phyloP scores from a whole-genome alignment of 2,797 vertebrate species.

The Oryzias sinensis region DNA sequence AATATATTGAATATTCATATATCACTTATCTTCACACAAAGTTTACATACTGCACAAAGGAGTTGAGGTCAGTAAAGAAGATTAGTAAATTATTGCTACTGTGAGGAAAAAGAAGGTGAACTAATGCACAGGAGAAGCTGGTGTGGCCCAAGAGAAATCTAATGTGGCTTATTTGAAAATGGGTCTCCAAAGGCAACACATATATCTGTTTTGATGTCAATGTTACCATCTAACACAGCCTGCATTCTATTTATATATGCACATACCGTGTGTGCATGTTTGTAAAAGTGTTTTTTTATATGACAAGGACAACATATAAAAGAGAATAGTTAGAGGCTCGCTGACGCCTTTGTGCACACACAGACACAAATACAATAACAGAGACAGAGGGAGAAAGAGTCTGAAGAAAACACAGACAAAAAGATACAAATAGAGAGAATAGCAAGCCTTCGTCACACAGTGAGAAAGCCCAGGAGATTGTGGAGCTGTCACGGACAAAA shows the following conservation, averaged over 20 bases:
- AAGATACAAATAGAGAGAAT: constrained; percentile 61
- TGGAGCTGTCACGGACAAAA: constrained; percentile 76
- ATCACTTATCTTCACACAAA: too few relatives aligned
- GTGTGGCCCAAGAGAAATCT: constrained; percentile 37
- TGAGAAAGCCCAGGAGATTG: constrained; percentile 69
- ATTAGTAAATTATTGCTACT: constrained; percentile 2
- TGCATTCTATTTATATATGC: constrained; percentile 45
- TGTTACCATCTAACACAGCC: constrained; percentile 25
- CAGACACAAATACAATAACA: constrained; percentile 23
- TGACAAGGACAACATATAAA: constrained; percentile 62
- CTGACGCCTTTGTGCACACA: constrained; percentile 23
- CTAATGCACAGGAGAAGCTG: constrained; percentile 27
- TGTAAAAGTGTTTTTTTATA: constrained; percentile 28
- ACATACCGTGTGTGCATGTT: constrained; percentile 39
- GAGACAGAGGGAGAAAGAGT: constrained; percentile 9
- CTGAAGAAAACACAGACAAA: constrained; percentile 57
- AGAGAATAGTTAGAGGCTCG: constrained; percentile 36
- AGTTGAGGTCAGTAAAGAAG: constrained; percentile 1
- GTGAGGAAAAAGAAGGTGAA: constrained; percentile 28
- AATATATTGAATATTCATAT: too few relatives aligned
- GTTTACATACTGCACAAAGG: too few relatives aligned
- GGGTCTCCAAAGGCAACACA: constrained; percentile 38
- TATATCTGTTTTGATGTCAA: constrained; percentile 46
- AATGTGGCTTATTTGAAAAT: constrained; percentile 31
- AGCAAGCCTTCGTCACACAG: constrained; percentile 63